phyloP scores from a whole-genome alignment of 1,140 invertebrate species.

The Diabrotica virgifera region DNA sequence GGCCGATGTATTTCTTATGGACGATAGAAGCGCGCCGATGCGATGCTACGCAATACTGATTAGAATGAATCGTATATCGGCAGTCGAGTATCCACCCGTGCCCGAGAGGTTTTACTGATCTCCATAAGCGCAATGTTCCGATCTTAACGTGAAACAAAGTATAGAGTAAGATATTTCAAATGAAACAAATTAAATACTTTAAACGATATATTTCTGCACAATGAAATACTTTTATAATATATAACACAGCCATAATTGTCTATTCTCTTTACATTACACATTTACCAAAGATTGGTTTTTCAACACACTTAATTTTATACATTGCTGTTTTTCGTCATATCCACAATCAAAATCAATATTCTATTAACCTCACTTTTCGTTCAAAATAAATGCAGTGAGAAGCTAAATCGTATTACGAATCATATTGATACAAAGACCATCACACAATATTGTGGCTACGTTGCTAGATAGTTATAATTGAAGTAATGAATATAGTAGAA shows the following conservation, averaged over 20 bases:
- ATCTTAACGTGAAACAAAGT: too few species aligned
- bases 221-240: slow-evolving; percentile 9
- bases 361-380: background rate
- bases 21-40: too few species aligned
- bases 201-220: slow-evolving; percentile 9
- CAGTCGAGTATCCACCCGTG: too few species aligned
- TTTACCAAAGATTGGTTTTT: slow-evolving; percentile 1
- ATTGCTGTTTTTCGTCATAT: slow-evolving; percentile 4
- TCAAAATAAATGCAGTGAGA: slow-evolving; percentile 5
- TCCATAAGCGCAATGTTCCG: too few species aligned
- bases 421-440: background rate
- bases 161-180: too few species aligned
- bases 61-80: too few species aligned
- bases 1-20: too few species aligned
- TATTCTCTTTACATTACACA: slow-evolving; percentile 7
- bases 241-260: slow-evolving; percentile 15
- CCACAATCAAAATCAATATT: background rate
- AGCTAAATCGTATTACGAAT: slow-evolving; percentile 3
- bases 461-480: too few species aligned
- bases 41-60: too few species aligned
- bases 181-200: background rate
- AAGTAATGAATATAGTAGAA: too few species aligned
- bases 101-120: too few species aligned
- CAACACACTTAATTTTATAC: background rate
- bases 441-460: too few species aligned